Conservation (phyloP, 2,888 invertebrate genomes). For the Ormia ochracea region DNA sequence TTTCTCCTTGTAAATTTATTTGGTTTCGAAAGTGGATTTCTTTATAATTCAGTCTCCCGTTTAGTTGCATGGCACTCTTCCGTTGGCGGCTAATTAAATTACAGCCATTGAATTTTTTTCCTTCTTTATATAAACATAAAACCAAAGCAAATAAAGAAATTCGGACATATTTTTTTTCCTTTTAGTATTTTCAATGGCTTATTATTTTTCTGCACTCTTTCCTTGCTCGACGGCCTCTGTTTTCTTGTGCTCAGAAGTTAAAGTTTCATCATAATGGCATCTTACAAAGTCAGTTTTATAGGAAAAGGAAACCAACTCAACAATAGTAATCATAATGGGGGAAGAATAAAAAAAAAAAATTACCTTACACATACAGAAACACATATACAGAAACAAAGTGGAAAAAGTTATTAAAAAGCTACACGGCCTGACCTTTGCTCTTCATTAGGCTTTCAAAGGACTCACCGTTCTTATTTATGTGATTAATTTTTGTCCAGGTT, state of each 20-base stretch:
- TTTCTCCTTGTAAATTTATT: too few relatives aligned
- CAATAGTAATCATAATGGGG: too few relatives aligned
- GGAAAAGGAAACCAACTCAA: conserved; percentile 33
- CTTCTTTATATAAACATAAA: not conserved
- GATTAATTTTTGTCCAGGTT: not conserved
- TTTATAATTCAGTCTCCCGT: too few relatives aligned
- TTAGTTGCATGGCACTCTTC: conserved; percentile 9
- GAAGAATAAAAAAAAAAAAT: not conserved
- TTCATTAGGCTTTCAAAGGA: conserved; percentile 41
- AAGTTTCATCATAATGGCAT: conserved; percentile 45
- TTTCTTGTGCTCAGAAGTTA: not conserved
- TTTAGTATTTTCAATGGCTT: conserved; percentile 22
- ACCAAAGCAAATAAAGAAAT: not conserved
- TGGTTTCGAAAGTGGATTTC: too few relatives aligned
- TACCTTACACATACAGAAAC: not conserved
- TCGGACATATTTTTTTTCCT: conserved; percentile 32
- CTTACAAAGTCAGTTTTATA: conserved; percentile 23
- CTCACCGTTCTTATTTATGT: not conserved
- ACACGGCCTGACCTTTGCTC: conserved; percentile 40
- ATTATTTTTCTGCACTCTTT: conserved; percentile 4
- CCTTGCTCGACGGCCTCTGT: not conserved
- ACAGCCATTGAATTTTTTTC: conserved; percentile 42
- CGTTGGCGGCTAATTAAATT: conserved; percentile 55
- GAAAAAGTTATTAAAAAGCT: not conserved
- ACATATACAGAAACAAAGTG: not conserved